Conservation (phyloP, 1,140 invertebrate species). For the Helicoverpa armigera region DNA sequence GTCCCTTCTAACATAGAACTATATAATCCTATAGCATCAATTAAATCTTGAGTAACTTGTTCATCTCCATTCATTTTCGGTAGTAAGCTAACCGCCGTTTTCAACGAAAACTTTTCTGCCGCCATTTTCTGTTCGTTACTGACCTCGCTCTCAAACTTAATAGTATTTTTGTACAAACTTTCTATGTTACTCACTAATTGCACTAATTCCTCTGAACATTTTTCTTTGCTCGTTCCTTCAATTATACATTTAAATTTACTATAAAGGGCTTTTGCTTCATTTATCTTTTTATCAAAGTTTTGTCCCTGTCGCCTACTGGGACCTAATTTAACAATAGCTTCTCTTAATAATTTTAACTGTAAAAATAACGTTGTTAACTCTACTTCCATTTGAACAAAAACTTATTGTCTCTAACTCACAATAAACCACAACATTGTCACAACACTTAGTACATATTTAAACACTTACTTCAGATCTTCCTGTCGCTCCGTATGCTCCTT, state of each 20-base stretch:
- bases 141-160: neutral
- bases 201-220: neutral
- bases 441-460: constrained; percentile 10
- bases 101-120: constrained; percentile 7
- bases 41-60: constrained; percentile 10
- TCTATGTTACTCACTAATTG: neutral
- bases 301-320: neutral
- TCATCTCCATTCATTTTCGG: constrained; percentile 23
- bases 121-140: neutral
- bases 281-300: neutral
- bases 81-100: neutral
- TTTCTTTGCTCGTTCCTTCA: neutral
- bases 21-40: constrained; percentile 26
- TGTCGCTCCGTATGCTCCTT: neutral
- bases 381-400: neutral
- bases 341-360: neutral
- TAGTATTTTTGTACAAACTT: neutral
- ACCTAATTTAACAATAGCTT: constrained; percentile 5
- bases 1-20: neutral
- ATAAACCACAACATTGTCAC: neutral
- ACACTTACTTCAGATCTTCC: constrained; percentile 1
- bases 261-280: neutral
- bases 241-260: neutral
- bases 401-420: constrained; percentile 1
- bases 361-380: neutral